Evolutionary conservation across 2,888 invertebrate genomes (phyloP).

Genomic region (Phyto melanocephala): DNA sequence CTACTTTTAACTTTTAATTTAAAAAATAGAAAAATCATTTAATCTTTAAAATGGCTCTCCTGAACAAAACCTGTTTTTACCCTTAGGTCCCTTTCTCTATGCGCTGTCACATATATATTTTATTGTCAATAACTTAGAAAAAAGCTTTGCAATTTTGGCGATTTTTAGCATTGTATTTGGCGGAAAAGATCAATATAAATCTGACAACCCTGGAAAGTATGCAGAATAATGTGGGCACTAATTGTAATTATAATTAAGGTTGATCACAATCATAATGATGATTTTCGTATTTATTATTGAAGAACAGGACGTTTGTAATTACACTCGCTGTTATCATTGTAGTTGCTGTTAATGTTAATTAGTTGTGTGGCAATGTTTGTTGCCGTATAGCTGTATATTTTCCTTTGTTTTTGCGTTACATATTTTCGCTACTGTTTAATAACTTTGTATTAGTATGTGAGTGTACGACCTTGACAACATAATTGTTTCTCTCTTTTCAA

Average conservation of each 20-base stretch:
- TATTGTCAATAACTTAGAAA: no score
- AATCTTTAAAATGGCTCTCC: no score
- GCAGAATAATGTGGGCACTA: slow-evolving; percentile 35
- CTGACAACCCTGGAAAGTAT: no score
- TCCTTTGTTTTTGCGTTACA: neutral
- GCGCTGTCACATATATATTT: no score
- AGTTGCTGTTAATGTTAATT: slow-evolving; percentile 40
- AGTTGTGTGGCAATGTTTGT: slow-evolving; percentile 21
- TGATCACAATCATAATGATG: slow-evolving; percentile 13
- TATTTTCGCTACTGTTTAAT: neutral
- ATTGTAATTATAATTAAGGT: slow-evolving; percentile 46
- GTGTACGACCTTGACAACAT: slow-evolving; percentile 30
- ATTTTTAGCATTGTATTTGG: no score
- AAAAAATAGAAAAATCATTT: no score
- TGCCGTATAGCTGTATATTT: neutral
- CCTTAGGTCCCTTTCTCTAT: no score
- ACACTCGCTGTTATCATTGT: neutral
- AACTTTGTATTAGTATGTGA: slow-evolving; percentile 1
- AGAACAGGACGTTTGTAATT: neutral
- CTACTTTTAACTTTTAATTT: no score
- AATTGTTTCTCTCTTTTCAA: neutral
- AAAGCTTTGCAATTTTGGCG: no score
- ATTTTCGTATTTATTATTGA: slow-evolving; percentile 6
- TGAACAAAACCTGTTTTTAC: no score
- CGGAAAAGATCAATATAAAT: no score